phyloP scores from a whole-genome alignment of 2,888 invertebrate genomes.

The Gryllus longicercus region DNA sequence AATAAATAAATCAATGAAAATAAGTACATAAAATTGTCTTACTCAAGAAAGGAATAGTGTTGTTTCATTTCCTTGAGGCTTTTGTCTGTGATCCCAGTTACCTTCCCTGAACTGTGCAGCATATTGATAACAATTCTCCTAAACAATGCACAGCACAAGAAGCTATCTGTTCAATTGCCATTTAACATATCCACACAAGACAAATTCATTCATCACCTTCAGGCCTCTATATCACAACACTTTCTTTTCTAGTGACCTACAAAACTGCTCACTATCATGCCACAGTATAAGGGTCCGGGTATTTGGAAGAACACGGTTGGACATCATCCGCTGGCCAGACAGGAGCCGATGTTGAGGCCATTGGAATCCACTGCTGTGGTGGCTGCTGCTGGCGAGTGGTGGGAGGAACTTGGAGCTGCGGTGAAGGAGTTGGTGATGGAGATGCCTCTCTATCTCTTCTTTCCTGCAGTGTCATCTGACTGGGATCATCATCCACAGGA shows the following conservation, averaged over 20 bases:
- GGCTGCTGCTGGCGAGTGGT: conserved; percentile 47
- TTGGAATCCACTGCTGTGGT: conserved; percentile 27
- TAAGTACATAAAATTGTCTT: conserved; percentile 21
- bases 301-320: conserved; percentile 43
- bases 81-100: not conserved
- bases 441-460: conserved; percentile 47
- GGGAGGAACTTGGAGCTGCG: conserved; percentile 37
- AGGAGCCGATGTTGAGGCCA: conserved; percentile 32
- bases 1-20: conserved; percentile 23
- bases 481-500: conserved; percentile 61
- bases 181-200: not conserved
- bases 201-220: not conserved
- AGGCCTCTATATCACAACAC: not conserved
- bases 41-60: conserved; percentile 1
- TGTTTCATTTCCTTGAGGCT: not conserved
- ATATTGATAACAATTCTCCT: not conserved
- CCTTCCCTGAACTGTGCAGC: not conserved
- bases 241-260: not conserved
- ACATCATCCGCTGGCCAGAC: conserved; percentile 42
- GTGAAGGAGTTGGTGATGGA: conserved; percentile 43
- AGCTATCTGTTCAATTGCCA: not conserved
- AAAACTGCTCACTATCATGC: conserved; percentile 32
- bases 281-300: conserved; percentile 38
- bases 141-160: not conserved
- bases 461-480: conserved; percentile 55